A percentile compares a stretch with the other conserved stretches of the same genome.
Conservation (phyloP, 2,888 invertebrate genomes). For the Scaptomyza polygonia region DNA sequence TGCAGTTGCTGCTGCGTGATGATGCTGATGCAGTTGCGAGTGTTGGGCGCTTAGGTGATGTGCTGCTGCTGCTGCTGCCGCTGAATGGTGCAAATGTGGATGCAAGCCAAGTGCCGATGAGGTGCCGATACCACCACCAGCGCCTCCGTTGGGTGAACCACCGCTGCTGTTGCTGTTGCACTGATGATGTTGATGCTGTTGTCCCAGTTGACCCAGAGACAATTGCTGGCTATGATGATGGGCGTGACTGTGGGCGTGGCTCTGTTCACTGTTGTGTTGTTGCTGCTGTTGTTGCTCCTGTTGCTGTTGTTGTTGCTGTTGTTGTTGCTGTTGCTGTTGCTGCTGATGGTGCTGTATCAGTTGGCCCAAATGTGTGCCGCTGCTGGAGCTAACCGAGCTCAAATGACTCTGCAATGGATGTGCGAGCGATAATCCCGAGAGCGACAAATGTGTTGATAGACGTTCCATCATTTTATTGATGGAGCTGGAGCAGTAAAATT, state of each 20-base stretch:
- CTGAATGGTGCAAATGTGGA: slow-evolving; percentile 59
- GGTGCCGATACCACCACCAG: background rate
- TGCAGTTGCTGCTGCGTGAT: slow-evolving; percentile 53
- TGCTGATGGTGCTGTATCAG: slow-evolving; percentile 67
- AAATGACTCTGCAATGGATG: slow-evolving; percentile 84
- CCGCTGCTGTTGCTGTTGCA: slow-evolving; percentile 71
- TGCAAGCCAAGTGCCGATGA: slow-evolving; percentile 57
- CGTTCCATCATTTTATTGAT: slow-evolving; percentile 84
- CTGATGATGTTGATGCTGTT: slow-evolving; percentile 76
- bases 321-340: slow-evolving; percentile 68
- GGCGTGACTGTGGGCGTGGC: slow-evolving; percentile 54
- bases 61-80: slow-evolving; percentile 56
- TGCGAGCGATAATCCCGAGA: slow-evolving; percentile 84
- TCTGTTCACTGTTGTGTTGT: slow-evolving; percentile 68
- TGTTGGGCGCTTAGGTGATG: slow-evolving; percentile 62
- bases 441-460: slow-evolving; percentile 84
- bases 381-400: slow-evolving; percentile 73
- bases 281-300: slow-evolving; percentile 76
- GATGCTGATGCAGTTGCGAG: slow-evolving; percentile 67
- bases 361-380: slow-evolving; percentile 74
- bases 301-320: slow-evolving; percentile 72
- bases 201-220: slow-evolving; percentile 76
- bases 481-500: slow-evolving; percentile 42
- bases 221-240: slow-evolving; percentile 81
- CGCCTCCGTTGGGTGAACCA: slow-evolving; percentile 68